A percentile compares a stretch with the other conserved stretches of the same genome.
phyloP scores from a whole-genome alignment of 37 sponge, comb jelly and placozoan genomes.

The Amphimedon queenslandica region DNA sequence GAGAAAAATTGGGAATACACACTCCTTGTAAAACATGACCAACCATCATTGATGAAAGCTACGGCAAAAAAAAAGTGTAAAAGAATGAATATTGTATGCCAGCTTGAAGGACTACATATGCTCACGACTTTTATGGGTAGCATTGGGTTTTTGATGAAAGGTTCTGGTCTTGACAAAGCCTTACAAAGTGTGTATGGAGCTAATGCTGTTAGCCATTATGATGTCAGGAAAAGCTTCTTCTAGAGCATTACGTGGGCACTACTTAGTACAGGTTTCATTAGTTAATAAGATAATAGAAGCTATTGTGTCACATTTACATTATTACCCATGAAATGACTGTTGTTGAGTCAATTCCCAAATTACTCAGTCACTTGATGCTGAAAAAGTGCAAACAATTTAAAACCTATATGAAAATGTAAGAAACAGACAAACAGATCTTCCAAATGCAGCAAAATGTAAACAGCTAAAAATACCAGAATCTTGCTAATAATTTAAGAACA shows the following conservation, averaged over 20 bases:
- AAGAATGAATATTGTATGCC: background rate
- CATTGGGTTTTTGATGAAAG: slow-evolving; percentile 11
- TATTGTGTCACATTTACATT: too few species aligned
- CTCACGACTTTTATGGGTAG: slow-evolving; percentile 13
- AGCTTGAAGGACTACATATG: slow-evolving; percentile 27
- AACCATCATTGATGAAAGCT: too few species aligned
- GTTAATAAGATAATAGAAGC: too few species aligned
- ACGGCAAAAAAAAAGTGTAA: background rate
- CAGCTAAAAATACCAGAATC: slow-evolving; percentile 12
- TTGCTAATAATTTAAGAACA: slow-evolving; percentile 24
- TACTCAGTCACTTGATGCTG: too few species aligned
- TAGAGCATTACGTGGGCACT: slow-evolving; percentile 37
- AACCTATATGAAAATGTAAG: background rate
- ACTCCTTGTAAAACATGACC: slow-evolving; percentile 13
- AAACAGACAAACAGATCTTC: background rate
- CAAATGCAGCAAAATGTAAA: slow-evolving; percentile 12
- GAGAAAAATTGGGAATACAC: too few species aligned
- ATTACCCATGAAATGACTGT: too few species aligned
- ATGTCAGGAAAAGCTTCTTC: slow-evolving; percentile 30
- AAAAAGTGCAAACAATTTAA: too few species aligned
- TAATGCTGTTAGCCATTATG: slow-evolving; percentile 27
- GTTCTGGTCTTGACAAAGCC: slow-evolving; percentile 18
- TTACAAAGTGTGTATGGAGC: slow-evolving; percentile 28
- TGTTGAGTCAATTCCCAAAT: too few species aligned
- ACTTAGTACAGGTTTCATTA: slow-evolving; percentile 21